Evolutionary conservation across 1,140 invertebrate species (phyloP), one percentile per base, ranked within the genome.

Genomic region (Brachionus plicatilis): DNA sequence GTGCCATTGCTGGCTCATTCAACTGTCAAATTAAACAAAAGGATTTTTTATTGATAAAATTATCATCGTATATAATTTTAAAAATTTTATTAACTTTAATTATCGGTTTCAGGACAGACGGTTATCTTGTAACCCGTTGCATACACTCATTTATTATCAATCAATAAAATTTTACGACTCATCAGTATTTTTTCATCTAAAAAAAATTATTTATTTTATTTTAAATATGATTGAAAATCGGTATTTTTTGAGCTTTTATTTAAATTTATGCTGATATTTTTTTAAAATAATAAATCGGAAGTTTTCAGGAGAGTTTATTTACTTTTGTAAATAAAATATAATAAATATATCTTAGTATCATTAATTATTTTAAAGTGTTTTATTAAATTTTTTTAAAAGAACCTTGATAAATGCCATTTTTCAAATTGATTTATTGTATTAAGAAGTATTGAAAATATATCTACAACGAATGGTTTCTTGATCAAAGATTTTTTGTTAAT

Each of bases 21-120:
- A 72, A 72, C 33, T 72, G 68, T 72, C 68, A 72, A 72, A 72
- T 72, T 45, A 1, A 60, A 60, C 53, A 60, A 60, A 60, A 60
- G 53, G 53, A 60, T 24, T 60, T 60, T 60, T 60, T 9, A 60
- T 60, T 60, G 53, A 60, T 60, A 60, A 60, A 60, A 60, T 20
- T 60, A 60, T 60, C 53, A 60, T 60, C n/a, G 0, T 60, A 60
- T 60, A 20, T 60, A 60, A 60, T 60, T 60, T 60, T 20, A 60
- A 60, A 17, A 60, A 56, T 17, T 8, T 20, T 60, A 60, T 60
- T 20, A 60, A 60, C 53, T 60, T 24, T 60, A 60, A 60, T 60
- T 60, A 60, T 60, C 17, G 53, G 53, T 60, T 60, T 60, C 53
- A 11, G 53, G 53, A 60, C 53, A 60, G 53, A 60, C 53, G n/a